These are phyloP conservation scores for Merluccius polli DNA, from an alignment of 2,797 vertebrate species.

Conservation along the genomic window DNA sequence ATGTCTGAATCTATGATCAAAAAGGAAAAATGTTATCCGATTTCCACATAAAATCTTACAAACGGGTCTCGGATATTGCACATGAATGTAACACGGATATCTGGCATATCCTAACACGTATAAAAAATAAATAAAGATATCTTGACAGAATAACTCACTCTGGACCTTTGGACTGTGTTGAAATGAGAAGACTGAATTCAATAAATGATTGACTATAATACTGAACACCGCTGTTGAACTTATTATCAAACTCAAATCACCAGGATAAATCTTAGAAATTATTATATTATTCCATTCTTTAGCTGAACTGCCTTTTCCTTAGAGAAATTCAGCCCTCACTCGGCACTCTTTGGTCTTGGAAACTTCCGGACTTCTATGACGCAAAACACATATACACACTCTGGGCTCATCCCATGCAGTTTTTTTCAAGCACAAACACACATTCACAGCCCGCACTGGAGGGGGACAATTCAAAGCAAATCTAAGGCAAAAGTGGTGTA, in stretches of 20 bases:
- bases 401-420: background rate
- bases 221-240: constrained; percentile 2
- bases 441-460: background rate
- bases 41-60: constrained; percentile 31
- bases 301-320: constrained; percentile 29
- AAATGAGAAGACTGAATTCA: constrained; percentile 12
- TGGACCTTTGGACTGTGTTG: constrained; percentile 21
- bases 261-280: background rate
- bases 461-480: background rate
- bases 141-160: constrained; percentile 10
- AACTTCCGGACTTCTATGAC: background rate
- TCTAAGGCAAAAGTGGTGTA: background rate
- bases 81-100: constrained; percentile 16
- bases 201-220: constrained; percentile 7
- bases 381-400: background rate
- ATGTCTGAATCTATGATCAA: background rate
- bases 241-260: constrained; percentile 11
- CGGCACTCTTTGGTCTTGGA: background rate
- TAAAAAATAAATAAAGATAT: constrained; percentile 46
- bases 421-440: background rate
- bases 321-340: constrained; percentile 29
- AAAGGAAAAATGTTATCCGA: background rate
- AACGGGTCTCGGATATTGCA: constrained; percentile 22
- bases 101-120: constrained; percentile 20
- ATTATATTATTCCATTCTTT: background rate